Percentiles rank a stretch among this genome's conserved stretches.
Conservation (phyloP, 2,888 invertebrate species). For the Chydorus sphaericus region DNA sequence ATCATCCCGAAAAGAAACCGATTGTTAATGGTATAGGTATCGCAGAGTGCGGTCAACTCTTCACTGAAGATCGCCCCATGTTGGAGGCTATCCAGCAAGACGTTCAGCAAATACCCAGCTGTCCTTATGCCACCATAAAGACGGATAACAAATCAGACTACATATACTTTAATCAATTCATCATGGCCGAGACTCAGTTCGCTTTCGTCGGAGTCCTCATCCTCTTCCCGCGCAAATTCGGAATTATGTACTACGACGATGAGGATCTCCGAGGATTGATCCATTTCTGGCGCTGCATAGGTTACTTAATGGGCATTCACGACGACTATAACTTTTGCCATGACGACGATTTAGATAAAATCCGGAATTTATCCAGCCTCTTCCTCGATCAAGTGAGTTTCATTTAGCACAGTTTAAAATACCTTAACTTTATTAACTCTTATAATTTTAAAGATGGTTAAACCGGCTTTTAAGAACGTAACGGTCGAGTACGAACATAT, state of each 20-base stretch:
- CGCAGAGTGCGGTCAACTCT: background rate
- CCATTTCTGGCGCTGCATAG: slow-evolving; percentile 73
- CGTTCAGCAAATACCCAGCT: background rate
- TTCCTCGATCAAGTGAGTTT: slow-evolving; percentile 23
- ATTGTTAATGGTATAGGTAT: background rate
- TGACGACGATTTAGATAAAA: slow-evolving; percentile 26
- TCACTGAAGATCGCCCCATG: background rate
- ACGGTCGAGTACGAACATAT: slow-evolving; percentile 32
- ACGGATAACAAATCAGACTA: background rate
- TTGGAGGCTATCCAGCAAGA: background rate
- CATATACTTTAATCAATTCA: slow-evolving; percentile 19
- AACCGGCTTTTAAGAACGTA: slow-evolving; percentile 26
- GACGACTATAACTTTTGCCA: slow-evolving; percentile 45
- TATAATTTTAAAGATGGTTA: slow-evolving; percentile 23
- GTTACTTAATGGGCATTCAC: slow-evolving; percentile 63
- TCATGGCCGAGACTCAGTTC: slow-evolving; percentile 38
- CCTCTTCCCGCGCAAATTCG: slow-evolving; percentile 41
- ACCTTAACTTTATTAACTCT: background rate
- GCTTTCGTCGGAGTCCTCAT: slow-evolving; percentile 36
- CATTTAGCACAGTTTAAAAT: background rate
- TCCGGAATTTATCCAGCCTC: slow-evolving; percentile 24
- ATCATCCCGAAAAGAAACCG: background rate
- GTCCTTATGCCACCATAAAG: background rate
- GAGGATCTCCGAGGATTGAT: slow-evolving; percentile 58
- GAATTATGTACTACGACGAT: slow-evolving; percentile 41